Conservation (phyloP, 2,888 invertebrate genomes). For the Steinernema scapterisci region DNA sequence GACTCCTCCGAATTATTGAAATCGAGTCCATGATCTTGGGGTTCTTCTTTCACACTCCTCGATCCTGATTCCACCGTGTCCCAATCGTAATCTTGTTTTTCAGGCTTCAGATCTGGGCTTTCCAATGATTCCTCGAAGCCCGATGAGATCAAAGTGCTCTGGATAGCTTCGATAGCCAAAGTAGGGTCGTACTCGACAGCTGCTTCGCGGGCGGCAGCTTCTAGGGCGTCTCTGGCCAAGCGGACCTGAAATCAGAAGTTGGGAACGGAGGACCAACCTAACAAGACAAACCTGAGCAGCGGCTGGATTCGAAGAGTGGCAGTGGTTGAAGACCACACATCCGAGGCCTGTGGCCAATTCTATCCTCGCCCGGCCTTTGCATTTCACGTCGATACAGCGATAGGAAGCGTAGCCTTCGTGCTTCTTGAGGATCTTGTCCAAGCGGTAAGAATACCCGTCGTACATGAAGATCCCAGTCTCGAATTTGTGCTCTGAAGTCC, state of each 20-base stretch:
- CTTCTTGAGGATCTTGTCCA: slow-evolving; percentile 18
- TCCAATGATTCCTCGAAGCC: not conserved
- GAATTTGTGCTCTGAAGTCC: not conserved
- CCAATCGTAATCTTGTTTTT: no score
- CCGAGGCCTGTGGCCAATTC: not conserved
- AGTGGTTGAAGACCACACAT: not conserved
- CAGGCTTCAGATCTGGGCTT: no score
- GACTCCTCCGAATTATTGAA: no score
- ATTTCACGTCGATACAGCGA: slow-evolving; percentile 1
- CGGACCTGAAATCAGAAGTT: slow-evolving; percentile 3
- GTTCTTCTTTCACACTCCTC: no score
- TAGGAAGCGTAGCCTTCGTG: not conserved
- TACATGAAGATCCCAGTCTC: slow-evolving; percentile 23
- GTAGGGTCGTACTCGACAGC: not conserved
- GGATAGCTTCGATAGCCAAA: not conserved
- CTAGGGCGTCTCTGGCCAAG: slow-evolving; percentile 7
- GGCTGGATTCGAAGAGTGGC: not conserved
- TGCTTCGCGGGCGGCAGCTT: not conserved
- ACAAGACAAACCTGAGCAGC: slow-evolving; percentile 9
- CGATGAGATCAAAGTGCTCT: not conserved
- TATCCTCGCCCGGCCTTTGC: not conserved
- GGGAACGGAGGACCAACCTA: not conserved
- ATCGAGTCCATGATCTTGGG: no score
- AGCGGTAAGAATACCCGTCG: slow-evolving; percentile 2
- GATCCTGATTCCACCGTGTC: no score